Evolutionary conservation across 2,797 vertebrate species (phyloP).

Genomic region (Diplodus puntazzo): DNA sequence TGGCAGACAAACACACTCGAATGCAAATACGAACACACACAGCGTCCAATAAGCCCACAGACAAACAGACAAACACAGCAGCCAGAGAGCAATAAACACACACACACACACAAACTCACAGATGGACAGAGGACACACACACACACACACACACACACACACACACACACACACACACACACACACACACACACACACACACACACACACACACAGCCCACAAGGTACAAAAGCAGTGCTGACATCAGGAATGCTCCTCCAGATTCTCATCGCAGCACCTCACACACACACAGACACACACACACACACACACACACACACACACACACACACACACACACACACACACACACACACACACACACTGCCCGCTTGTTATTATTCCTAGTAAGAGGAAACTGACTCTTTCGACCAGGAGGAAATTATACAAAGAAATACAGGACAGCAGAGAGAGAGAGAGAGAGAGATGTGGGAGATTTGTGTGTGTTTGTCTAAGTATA

Average conservation of each 20-base stretch:
- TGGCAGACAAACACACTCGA: constrained; percentile 29
- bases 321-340: constrained; percentile 53
- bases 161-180: constrained; percentile 3
- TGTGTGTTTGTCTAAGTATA: constrained; percentile 13
- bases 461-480: constrained; percentile 8
- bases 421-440: constrained; percentile 26
- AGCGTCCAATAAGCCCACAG: constrained; percentile 28
- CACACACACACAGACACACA: constrained; percentile 54
- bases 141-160: constrained; percentile 29
- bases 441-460: background rate
- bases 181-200: background rate
- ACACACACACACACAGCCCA: constrained; percentile 21
- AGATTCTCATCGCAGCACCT: constrained; percentile 47
- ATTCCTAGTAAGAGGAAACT: constrained; percentile 52
- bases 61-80: constrained; percentile 45
- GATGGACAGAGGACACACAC: constrained; percentile 2
- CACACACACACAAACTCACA: constrained; percentile 12
- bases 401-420: constrained; percentile 49
- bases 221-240: constrained; percentile 54
- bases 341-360: constrained; percentile 17
- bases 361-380: constrained; percentile 60
- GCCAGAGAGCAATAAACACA: constrained; percentile 35
- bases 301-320: constrained; percentile 51
- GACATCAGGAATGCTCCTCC: constrained; percentile 64
- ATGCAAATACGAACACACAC: constrained; percentile 43